Conservation (phyloP, 2,888 invertebrate genomes). For the Acronicta leporina region DNA sequence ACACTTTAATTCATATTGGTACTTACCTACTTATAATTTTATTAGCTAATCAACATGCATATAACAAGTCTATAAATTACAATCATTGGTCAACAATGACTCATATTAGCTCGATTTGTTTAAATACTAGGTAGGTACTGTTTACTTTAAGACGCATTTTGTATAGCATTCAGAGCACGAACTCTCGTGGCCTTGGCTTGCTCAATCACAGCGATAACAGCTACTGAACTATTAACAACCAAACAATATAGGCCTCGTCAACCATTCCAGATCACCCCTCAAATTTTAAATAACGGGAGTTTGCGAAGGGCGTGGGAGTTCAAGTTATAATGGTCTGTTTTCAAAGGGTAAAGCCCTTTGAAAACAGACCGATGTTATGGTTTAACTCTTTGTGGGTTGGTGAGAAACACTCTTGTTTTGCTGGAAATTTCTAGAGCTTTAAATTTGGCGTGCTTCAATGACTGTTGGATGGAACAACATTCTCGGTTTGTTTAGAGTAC, state of each 20-base stretch:
- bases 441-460: slow-evolving; percentile 25
- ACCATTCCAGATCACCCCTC: slow-evolving; percentile 21
- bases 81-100: slow-evolving; percentile 46
- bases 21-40: no score
- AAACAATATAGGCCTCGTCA: slow-evolving; percentile 22
- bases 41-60: background rate
- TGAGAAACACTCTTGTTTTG: slow-evolving; percentile 42
- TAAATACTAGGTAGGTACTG: slow-evolving; percentile 48
- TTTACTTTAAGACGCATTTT: slow-evolving; percentile 60
- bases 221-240: slow-evolving; percentile 56
- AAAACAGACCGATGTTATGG: slow-evolving; percentile 64
- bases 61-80: slow-evolving; percentile 16
- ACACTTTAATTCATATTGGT: background rate
- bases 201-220: slow-evolving; percentile 68
- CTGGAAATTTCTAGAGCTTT: slow-evolving; percentile 48
- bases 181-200: slow-evolving; percentile 64
- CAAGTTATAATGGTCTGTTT: slow-evolving; percentile 50
- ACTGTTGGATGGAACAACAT: slow-evolving; percentile 40
- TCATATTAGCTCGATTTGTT: slow-evolving; percentile 51
- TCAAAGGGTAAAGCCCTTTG: slow-evolving; percentile 62
- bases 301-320: slow-evolving; percentile 33
- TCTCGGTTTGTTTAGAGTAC: slow-evolving; percentile 19
- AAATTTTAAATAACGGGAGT: slow-evolving; percentile 11
- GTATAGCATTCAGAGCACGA: slow-evolving; percentile 70
- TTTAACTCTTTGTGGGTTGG: slow-evolving; percentile 55